Base-by-base conservation (phyloP, 1,140 invertebrate species). In the Scaptomyza pallida region DNA sequence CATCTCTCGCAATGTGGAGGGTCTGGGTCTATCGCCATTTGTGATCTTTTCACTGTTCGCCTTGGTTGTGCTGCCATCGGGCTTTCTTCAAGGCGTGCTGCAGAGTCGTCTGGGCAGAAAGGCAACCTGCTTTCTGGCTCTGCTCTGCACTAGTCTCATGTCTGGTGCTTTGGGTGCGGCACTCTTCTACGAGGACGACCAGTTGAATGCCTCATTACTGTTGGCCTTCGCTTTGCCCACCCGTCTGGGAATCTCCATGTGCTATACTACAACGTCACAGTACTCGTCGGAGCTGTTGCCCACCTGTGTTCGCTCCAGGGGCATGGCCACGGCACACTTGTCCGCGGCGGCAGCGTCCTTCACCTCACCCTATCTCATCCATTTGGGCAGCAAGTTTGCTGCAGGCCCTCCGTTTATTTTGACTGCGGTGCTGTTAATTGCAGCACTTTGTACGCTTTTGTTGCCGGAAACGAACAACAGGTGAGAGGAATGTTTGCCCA, bases 141-240 rank as follows among this genome's bases (percentile, higher is more conserved):
- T 85, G 65, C 13, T 81, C 5, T 19, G 35, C 50, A 85, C 81
- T 1, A 65, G 82, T 0, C 26, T 85, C 9, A 30, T 85, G 19
- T 93, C 92, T 35, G 81, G 89, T 5, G 82, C 69, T 8, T 21
- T 85, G 8, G 81, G 77, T n/a, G 26, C 75, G 33, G 50, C 89
- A 2, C 75, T 92, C 0, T 62, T 65, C 33, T 51, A 17, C 8
- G 82, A 88, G 37, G 69, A 63, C 0, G 64, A 73, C 0, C 77
- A 81, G 26, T 5, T 48, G 9, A 88, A 86, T 33, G 73, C 72
- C 23, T 67, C 61, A 19, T 44, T 85, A 17, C 55, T 85, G 61
- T 45, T 85, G 70, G 70, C 78, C 26, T 81, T 85, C 19, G 78
- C 81, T 10, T 19, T 85, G 82, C 81, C 81, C 43, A 88, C 79